A percentile compares a stretch with the other conserved stretches of the same genome.
phyloP scores from a whole-genome alignment of 2,888 invertebrate species.

The Itoplectis maculator region DNA sequence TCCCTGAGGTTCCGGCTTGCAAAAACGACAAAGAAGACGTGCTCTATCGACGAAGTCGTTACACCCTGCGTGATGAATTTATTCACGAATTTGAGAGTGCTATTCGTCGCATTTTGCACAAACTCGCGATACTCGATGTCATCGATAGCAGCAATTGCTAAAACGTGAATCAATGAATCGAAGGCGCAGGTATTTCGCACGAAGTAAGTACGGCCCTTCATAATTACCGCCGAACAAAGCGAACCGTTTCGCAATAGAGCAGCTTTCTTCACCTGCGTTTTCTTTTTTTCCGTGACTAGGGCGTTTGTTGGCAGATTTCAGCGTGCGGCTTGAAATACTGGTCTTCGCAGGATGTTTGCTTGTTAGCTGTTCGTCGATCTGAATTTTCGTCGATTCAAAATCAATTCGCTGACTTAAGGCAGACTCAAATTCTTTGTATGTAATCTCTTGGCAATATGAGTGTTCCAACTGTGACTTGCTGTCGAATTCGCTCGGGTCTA shows the following conservation, averaged over 20 bases:
- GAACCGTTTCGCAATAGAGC: constrained; percentile 32
- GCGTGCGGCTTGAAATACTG: constrained; percentile 45
- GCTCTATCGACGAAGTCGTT: constrained; percentile 36
- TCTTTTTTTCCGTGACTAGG: not conserved
- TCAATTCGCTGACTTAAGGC: not conserved
- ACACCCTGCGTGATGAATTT: constrained; percentile 40
- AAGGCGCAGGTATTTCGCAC: constrained; percentile 36
- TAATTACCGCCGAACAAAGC: constrained; percentile 11
- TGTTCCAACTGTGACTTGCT: not conserved
- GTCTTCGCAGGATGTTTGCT: constrained; percentile 29
- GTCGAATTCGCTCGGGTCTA: not conserved
- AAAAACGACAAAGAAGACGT: constrained; percentile 27
- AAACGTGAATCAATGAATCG: constrained; percentile 31
- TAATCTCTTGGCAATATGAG: not conserved
- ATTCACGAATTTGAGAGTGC: constrained; percentile 27
- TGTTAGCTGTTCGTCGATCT: not conserved
- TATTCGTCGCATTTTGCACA: constrained; percentile 24
- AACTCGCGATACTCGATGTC: constrained; percentile 35
- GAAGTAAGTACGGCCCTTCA: constrained; percentile 14
- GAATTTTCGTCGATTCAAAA: constrained; percentile 9
- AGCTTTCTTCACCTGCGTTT: constrained; percentile 21
- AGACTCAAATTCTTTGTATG: constrained; percentile 9
- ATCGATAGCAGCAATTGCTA: constrained; percentile 41
- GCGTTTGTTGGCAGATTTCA: constrained; percentile 45
- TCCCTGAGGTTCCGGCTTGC: constrained; percentile 22